Conservation (phyloP, 2,888 invertebrate genomes). For the Uloborus plumipes region DNA sequence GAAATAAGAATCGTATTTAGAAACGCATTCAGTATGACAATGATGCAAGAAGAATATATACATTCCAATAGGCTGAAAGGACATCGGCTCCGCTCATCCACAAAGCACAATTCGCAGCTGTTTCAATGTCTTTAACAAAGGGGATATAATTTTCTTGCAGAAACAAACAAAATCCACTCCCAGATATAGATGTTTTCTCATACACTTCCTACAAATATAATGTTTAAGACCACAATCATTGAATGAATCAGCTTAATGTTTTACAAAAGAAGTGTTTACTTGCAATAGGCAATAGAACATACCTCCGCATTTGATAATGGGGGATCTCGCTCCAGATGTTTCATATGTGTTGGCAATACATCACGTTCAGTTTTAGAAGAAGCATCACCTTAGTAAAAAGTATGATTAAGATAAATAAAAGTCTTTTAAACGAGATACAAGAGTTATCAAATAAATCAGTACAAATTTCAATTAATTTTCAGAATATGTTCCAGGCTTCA, state of each 20-base stretch:
- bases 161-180: constrained; percentile 71
- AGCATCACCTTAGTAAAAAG: constrained; percentile 28
- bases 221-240: background rate
- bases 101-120: constrained; percentile 77
- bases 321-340: constrained; percentile 69
- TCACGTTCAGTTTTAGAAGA: constrained; percentile 58
- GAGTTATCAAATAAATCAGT: no score
- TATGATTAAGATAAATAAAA: no score
- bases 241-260: background rate
- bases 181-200: constrained; percentile 71
- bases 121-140: constrained; percentile 74
- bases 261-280: constrained; percentile 46
- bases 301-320: constrained; percentile 70
- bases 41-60: constrained; percentile 55
- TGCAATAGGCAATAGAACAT: constrained; percentile 8
- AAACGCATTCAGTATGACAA: no score
- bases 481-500: no score
- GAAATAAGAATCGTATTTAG: no score
- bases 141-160: constrained; percentile 75
- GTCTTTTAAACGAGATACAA: no score
- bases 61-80: constrained; percentile 77
- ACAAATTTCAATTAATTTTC: no score
- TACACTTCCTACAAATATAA: constrained; percentile 69
- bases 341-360: constrained; percentile 69
- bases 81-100: constrained; percentile 81